Percentiles rank a stretch among this genome's conserved stretches.
Evolutionary conservation across 2,888 invertebrate genomes (phyloP).

Genomic region (Plagodis pulveraria): DNA sequence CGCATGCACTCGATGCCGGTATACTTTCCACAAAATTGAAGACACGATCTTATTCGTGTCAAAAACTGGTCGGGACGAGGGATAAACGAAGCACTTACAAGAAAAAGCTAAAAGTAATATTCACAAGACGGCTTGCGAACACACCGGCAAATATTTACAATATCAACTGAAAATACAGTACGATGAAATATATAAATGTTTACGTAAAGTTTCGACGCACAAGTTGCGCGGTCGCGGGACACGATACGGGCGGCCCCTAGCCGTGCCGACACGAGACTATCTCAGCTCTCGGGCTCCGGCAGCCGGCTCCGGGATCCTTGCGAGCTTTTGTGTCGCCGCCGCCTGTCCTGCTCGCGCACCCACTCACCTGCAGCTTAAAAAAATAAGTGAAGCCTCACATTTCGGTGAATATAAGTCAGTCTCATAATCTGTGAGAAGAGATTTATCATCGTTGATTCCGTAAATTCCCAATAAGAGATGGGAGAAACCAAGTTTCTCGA

Average conservation of each 20-base stretch:
- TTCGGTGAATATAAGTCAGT: conserved; percentile 71
- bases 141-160: conserved; percentile 47
- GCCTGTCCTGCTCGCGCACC: conserved; percentile 72
- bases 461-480: conserved; percentile 14
- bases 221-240: conserved; percentile 47
- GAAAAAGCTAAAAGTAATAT: conserved; percentile 31
- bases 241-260: conserved; percentile 60
- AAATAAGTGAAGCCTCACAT: conserved; percentile 72
- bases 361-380: conserved; percentile 74
- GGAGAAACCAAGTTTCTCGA: conserved; percentile 41
- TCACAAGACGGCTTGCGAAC: conserved; percentile 27
- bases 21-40: conserved; percentile 73
- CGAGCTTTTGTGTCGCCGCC: conserved; percentile 67
- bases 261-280: conserved; percentile 76
- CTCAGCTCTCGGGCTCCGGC: conserved; percentile 40
- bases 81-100: conserved; percentile 45
- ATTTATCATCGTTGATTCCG: too few relatives aligned
- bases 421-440: too few relatives aligned
- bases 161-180: conserved; percentile 42
- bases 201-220: conserved; percentile 76
- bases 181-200: conserved; percentile 50
- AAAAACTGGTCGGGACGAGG: conserved; percentile 49
- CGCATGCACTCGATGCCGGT: conserved; percentile 67
- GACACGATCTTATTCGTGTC: conserved; percentile 55
- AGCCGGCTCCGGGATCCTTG: conserved; percentile 48